Evolutionary conservation across 2,888 invertebrate genomes (phyloP), one percentile per base, ranked within the genome.

Genomic region (Nasonovia ribisnigri): DNA sequence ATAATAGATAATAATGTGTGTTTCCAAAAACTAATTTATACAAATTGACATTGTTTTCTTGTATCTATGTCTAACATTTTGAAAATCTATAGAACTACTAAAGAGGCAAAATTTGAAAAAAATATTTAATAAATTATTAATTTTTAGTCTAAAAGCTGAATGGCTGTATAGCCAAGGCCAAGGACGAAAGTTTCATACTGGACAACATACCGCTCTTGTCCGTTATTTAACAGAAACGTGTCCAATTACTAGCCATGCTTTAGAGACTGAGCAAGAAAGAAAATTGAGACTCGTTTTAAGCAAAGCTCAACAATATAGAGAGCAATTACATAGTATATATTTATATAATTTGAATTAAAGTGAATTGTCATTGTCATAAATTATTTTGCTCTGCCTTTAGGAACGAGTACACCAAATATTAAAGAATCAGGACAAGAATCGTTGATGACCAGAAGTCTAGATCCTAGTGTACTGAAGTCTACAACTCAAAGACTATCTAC

Each of bases 81-180:
- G 5, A 88, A 88, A 54, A 46, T 42, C 4, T 42, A 42, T 42
- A 10, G 20, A n/a, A n/a, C 13, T 88, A 16, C 5, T 26, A 42
- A 24, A 87, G 36, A 51, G 20, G 36, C 4, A 11, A n/a, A 3
- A 57, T 57, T 60, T 3, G 77, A 11, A 77, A 77, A 77, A 77
- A 36, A 20, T 77, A 77, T 77, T 77, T 36, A 20, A 4, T 77
- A 43, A 54, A 42, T 77, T 5, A 86, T 48, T 93, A 42, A 48
- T 94, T 95, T 95, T 94, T 96, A 98, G 99, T 95, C 96, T 99
- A 95, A 98, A 98, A 96, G 99, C 98, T 0, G 99, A 99, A 96
- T 99, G 99, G 99, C 96, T 99, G 94, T 99, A 98, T 96, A 98
- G 98, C 95, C 99, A 99, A 96, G 99, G 99, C 88, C 97, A 98